A percentile compares a stretch with the other conserved stretches of the same genome.
Conservation (phyloP, 1,140 invertebrate species). For the Palaemon carinicauda region DNA sequence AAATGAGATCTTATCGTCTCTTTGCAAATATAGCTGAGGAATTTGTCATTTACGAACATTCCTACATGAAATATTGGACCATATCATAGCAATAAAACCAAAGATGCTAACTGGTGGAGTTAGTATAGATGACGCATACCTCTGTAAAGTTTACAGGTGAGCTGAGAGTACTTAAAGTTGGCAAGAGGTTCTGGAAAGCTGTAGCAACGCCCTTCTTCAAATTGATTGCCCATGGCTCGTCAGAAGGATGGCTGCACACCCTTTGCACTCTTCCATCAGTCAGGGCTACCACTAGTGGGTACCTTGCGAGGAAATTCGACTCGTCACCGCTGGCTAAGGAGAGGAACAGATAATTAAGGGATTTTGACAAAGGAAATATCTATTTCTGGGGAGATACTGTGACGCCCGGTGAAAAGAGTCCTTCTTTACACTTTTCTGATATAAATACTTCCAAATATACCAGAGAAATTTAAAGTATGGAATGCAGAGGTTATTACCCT, state of each 20-base stretch:
- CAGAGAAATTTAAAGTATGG: no score
- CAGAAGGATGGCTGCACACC: slow-evolving; percentile 42
- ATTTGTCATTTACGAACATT: no score
- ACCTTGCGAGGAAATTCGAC: not conserved
- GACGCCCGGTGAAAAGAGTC: not conserved
- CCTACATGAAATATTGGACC: not conserved
- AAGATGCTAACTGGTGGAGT: not conserved
- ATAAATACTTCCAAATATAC: no score
- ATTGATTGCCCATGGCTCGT: slow-evolving; percentile 45
- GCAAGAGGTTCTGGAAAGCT: slow-evolving; percentile 40
- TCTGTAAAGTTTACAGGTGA: slow-evolving; percentile 22
- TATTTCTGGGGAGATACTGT: no score
- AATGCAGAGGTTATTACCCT: no score
- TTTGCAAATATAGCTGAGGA: no score
- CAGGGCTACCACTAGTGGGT: slow-evolving; percentile 44
- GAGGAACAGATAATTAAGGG: not conserved
- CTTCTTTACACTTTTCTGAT: no score
- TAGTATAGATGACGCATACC: not conserved
- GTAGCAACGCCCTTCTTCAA: slow-evolving; percentile 52
- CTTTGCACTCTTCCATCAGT: slow-evolving; percentile 37
- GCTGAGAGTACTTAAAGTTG: slow-evolving; percentile 21
- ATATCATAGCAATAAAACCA: not conserved
- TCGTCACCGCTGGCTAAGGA: not conserved
- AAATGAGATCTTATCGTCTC: no score
- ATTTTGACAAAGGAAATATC: no score